Percentiles rank a stretch among this genome's conserved stretches.
These are phyloP conservation scores for Chalcis sispes DNA, from an alignment of 2,888 invertebrate genomes.

Conservation along the genomic window DNA sequence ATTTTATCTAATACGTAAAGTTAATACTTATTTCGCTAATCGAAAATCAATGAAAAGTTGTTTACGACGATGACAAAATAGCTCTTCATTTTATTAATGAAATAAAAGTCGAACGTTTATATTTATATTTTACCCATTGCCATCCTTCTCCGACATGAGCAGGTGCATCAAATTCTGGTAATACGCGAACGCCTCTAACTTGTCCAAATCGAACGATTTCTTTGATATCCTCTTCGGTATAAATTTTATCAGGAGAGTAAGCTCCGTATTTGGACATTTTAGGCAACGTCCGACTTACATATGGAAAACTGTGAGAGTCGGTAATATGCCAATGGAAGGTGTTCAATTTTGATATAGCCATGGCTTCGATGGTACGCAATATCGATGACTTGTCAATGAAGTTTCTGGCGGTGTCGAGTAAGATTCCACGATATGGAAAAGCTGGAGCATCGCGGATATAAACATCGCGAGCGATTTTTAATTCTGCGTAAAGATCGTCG, in stretches of 20 bases:
- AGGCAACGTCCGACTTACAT: conserved; percentile 85
- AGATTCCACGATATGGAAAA: conserved; percentile 91
- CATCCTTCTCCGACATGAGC: conserved; percentile 93
- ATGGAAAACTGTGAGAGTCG: conserved; percentile 96
- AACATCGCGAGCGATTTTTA: conserved; percentile 81
- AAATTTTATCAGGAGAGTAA: conserved; percentile 84
- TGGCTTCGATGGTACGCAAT: conserved; percentile 88
- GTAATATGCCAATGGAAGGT: conserved; percentile 97
- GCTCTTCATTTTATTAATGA: too few species aligned
- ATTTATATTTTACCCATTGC: conserved; percentile 80
- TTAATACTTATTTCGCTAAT: too few species aligned
- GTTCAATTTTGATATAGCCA: conserved; percentile 94
- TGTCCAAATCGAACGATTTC: conserved; percentile 83
- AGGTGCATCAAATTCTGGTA: conserved; percentile 95
- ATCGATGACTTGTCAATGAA: conserved; percentile 86
- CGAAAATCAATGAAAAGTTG: too few species aligned
- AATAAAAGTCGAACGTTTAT: too few species aligned
- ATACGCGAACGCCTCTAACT: conserved; percentile 87
- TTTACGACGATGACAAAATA: too few species aligned
- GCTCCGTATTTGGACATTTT: conserved; percentile 87
- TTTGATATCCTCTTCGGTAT: conserved; percentile 74
- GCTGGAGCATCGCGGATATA: conserved; percentile 86
- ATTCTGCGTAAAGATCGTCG: conserved; percentile 80
- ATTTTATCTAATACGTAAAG: too few species aligned
- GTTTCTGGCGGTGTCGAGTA: conserved; percentile 94